Base-by-base conservation (phyloP, 2,113 vertebrate genomes). In the Nymphicus hollandicus region DNA sequence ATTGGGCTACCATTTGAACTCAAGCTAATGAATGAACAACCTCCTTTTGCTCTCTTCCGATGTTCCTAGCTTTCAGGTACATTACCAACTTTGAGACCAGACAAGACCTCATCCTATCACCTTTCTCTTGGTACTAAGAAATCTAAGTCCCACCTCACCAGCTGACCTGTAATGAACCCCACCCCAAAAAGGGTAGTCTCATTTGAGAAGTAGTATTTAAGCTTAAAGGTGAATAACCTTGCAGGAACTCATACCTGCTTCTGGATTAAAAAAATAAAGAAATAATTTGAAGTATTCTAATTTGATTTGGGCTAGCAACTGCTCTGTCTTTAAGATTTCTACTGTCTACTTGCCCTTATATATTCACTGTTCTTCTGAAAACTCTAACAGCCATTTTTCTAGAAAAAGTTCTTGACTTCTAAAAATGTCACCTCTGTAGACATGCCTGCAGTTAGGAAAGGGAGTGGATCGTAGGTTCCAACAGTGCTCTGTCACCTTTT, bases 271-370 rank as follows among this genome's bases (percentile, higher is more conserved):
- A 35, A 3, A 58, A n/a, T n/a, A 14, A 58, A 56, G 44, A 69
- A 72, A 20, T 20, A 37, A 49, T 61, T 73, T 2, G 0, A 10
- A 55, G 9, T 58, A 53, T 52, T 56, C 37, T 74, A 35, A 13
- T 60, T 70, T 64, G 17, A 64, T 60, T 37, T 47, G 55, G 8
- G 11, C 22, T 13, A 53, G 22, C 6, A 78, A 18, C 18, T 58
- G 5, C 31, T 77, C 28, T 65, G 7, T 8, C 13, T 58, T 43
- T 44, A 61, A 66, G 18, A 4, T 66, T 74, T 65, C 18, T 7
- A 0, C 44, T 61, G 29, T n/a, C 44, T 52, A 28, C 7, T 39
- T 0, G 0, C 4, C 29, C 23, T 60, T 64, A 63, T 4, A 15
- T 24, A 69, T 19, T 83, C 6, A 1, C 19, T 33, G 7, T 19